Evolutionary conservation across 2,797 vertebrate genomes (phyloP).

Genomic region (Centroberyx gerrardi): DNA sequence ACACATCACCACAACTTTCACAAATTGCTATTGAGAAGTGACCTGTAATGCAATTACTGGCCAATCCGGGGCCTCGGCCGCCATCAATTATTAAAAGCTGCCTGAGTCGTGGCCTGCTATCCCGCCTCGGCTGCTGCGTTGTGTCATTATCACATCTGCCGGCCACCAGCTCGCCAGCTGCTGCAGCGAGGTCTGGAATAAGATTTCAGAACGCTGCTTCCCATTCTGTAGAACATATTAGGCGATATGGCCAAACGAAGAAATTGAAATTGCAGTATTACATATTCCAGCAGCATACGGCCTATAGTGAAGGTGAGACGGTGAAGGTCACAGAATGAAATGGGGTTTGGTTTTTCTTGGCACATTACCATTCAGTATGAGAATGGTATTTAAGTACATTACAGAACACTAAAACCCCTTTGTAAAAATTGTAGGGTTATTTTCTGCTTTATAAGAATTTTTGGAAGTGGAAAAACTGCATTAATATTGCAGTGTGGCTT

Average conservation of each 20-base stretch:
- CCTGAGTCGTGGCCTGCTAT: slow-evolving; percentile 82
- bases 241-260: slow-evolving; percentile 57
- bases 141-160: slow-evolving; percentile 83
- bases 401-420: slow-evolving; percentile 43
- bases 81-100: slow-evolving; percentile 99
- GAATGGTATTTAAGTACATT: slow-evolving; percentile 45
- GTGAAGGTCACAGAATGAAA: slow-evolving; percentile 69
- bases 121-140: slow-evolving; percentile 66
- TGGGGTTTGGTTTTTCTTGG: slow-evolving; percentile 54
- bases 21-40: slow-evolving; percentile 99
- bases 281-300: slow-evolving; percentile 63
- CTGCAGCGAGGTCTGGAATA: slow-evolving; percentile 68
- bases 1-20: slow-evolving; percentile 98
- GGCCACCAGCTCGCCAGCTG: slow-evolving; percentile 80
- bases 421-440: slow-evolving; percentile 42
- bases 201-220: slow-evolving; percentile 72
- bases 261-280: slow-evolving; percentile 70
- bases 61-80: slow-evolving; percentile 93
- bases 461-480: slow-evolving; percentile 57
- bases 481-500: slow-evolving; percentile 63
- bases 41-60: slow-evolving; percentile 99
- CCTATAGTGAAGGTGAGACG: slow-evolving; percentile 55
- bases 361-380: slow-evolving; percentile 44
- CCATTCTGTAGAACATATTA: slow-evolving; percentile 62
- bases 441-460: slow-evolving; percentile 57